A percentile compares a stretch with the other conserved stretches of the same genome.
phyloP scores from a whole-genome alignment of 2,797 vertebrate genomes.

The Pangasius larnaudii region DNA sequence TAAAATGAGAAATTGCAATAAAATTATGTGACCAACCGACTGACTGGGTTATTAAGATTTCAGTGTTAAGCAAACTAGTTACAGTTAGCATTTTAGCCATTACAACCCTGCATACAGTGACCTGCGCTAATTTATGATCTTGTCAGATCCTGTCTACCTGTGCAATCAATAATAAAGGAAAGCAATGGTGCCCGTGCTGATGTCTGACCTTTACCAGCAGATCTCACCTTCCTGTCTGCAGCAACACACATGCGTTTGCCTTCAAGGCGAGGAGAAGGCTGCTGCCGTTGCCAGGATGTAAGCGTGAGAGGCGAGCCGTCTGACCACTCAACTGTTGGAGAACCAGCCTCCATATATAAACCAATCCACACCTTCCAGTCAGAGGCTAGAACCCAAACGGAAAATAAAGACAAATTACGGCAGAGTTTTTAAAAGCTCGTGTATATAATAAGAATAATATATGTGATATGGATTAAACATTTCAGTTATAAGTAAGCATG shows the following conservation, averaged over 20 bases:
- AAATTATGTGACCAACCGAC: background rate
- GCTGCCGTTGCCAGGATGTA: slow-evolving; percentile 85
- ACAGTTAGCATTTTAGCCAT: background rate
- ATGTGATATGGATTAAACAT: background rate
- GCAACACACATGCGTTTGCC: slow-evolving; percentile 79
- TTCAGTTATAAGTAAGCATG: background rate
- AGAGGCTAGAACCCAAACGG: slow-evolving; percentile 36
- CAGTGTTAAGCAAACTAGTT: background rate
- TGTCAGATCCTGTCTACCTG: background rate
- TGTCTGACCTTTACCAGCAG: background rate
- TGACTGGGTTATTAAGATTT: background rate
- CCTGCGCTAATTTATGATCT: background rate
- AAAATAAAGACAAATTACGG: background rate
- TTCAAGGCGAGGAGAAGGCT: slow-evolving; percentile 77
- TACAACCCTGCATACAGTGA: background rate
- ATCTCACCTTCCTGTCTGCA: slow-evolving; percentile 77
- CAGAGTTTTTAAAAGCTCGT: background rate
- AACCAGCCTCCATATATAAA: slow-evolving; percentile 75
- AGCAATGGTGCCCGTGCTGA: background rate
- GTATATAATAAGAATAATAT: background rate
- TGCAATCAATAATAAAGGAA: background rate
- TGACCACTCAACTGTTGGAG: slow-evolving; percentile 83
- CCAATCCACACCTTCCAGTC: slow-evolving; percentile 84
- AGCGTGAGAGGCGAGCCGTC: slow-evolving; percentile 81
- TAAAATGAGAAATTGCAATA: background rate